Base-by-base conservation (phyloP, 2,888 invertebrate genomes). In the Sipunculus nudus region DNA sequence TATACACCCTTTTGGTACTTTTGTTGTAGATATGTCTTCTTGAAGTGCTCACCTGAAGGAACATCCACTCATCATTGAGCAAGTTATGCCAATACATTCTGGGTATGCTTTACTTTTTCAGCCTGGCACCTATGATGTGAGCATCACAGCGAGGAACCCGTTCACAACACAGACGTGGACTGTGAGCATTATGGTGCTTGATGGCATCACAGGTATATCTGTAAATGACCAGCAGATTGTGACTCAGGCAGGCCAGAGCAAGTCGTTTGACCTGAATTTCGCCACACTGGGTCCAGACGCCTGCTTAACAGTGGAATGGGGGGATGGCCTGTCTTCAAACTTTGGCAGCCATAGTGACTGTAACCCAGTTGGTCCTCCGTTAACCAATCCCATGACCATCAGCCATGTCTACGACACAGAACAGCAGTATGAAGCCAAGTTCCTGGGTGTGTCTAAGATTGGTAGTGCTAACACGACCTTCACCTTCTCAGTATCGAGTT, bases 271-370 rank as follows among this genome's bases (percentile, higher is more conserved):
- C 8, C 45, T 76, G 8, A 57, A 62, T 4, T 76, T 77, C 59
- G 65, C 48, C 2, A 58, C 50, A 1, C 50, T 69, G 4, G 77
- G 79, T 3, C 63, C 68, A 2, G 50, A 58, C 2, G 68, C 75
- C 8, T 79, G 79, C 58, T 54, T 79, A 3, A 64, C 64, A 6
- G 61, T 79, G 1, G 67, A 75, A 59, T 75, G 64, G 41, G 77
- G 74, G 2, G 73, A 75, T 31, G 68, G 69, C 1, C 54, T 45
- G 6, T 28, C 45, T 5, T 23, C 49, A 6, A 61, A 57, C 13
- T 28, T 64, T n/a, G 68, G 67, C 38, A 28, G 4, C 31, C 23
- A 23, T 10, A 41, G 19, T 38, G 53, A 8, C 25, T 6, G 19
- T 53, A 31, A 40, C 19, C 8, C 2, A 2, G 21, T 32, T 19